phyloP scores from a whole-genome alignment of 2,113 vertebrate genomes.

The Hypomesus transpacificus region DNA sequence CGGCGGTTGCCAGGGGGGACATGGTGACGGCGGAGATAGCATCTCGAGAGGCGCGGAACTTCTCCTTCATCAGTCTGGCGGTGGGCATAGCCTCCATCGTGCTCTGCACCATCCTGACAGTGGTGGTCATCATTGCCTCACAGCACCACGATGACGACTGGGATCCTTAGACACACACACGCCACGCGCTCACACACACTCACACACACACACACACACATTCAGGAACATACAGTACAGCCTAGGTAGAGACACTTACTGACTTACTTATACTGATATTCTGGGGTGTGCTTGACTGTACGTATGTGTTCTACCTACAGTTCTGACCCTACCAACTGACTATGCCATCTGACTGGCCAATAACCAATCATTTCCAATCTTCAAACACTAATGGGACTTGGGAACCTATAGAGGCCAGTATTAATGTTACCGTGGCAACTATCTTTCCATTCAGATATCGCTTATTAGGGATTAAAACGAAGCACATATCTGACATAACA shows the following conservation, averaged over 20 bases:
- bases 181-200: neutral
- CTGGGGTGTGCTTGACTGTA: constrained; percentile 11
- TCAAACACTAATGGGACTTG: constrained; percentile 33
- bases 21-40: constrained; percentile 91
- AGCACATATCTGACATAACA: constrained; percentile 16
- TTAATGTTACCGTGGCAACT: constrained; percentile 29
- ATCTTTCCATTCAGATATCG: constrained; percentile 36
- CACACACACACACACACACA: neutral
- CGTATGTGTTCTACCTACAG: constrained; percentile 40
- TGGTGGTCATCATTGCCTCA: constrained; percentile 92
- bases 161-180: constrained; percentile 73
- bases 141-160: constrained; percentile 92
- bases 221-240: constrained; percentile 28
- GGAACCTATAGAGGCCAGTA: constrained; percentile 25
- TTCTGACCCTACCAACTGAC: constrained; percentile 46
- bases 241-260: constrained; percentile 40
- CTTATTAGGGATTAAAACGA: constrained; percentile 31
- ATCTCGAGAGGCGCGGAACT: constrained; percentile 89
- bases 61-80: constrained; percentile 93
- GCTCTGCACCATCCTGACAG: constrained; percentile 91
- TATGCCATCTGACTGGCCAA: neutral
- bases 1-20: constrained; percentile 85
- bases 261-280: constrained; percentile 33
- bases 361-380: constrained; percentile 26
- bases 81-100: constrained; percentile 93